Evolutionary conservation across 2,797 vertebrate genomes (phyloP), one percentile per base, ranked within the genome.

Genomic region (Danio aesculapii): DNA sequence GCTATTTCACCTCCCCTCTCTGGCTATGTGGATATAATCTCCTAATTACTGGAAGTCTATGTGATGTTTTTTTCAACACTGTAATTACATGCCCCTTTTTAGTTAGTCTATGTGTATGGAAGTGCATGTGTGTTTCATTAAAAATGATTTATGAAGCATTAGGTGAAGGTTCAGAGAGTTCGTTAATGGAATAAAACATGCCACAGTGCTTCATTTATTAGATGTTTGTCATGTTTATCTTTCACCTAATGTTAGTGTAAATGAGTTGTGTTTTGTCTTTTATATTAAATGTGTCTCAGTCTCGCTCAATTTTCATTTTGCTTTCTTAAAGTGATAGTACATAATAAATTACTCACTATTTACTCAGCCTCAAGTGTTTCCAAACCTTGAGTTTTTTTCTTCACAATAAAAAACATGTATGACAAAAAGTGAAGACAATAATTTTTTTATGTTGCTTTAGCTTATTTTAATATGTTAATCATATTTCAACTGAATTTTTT

Each of bases 11-110:
- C 78, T 63, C 64, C 70, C 52, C 61, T 72, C 69, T 16, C 12
- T 8, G 41, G 75, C 80, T 79, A 62, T 71, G 81, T 82, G 61
- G 77, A 74, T 79, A 79, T 75, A 69, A 83, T 83, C 55, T 79
- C 46, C 52, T 83, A 75, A 79, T 79, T 83, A 69, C 69, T 79
- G 64, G 19, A 61, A 79, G 53, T 62, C 57, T 75, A 44, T 6
- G 50, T 75, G 71, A 82, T 66, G 84, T 72, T 77, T 30, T 30
- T 76, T 72, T 58, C 76, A 69, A 58, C 52, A 30, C 67, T 11
- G 52, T 57, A 79, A 82, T 79, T 59, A 79, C 61, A n/a, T n/a
- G 19, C 11, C 10, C 8, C n/a, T 59, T 69, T 64, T 69, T 3
- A 16, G 52, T 61, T 59, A 77, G 66, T 72, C n/a, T 47, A 43